Base-by-base conservation (phyloP, 1,140 invertebrate species). In the Euura lappo region DNA sequence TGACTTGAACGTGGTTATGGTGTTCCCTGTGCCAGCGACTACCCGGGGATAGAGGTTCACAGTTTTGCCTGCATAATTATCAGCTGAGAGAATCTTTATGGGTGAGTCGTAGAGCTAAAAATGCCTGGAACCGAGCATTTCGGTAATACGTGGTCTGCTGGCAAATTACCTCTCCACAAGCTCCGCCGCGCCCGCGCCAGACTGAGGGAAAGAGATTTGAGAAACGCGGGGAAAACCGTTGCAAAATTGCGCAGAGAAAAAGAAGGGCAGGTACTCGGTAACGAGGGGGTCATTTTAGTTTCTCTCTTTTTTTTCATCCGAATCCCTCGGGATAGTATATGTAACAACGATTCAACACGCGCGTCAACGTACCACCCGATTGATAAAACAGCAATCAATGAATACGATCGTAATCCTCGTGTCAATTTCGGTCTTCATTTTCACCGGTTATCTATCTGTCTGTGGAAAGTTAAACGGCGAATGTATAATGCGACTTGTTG, bases 21-120 rank as follows among this genome's bases (percentile, higher is more conserved):
- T n/a, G 51, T 60, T 60, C 13, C 51, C 51, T 60, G 51, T 28
- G 28, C 28, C 28, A 51, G 74, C 75, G 76, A 74, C 71, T 69
- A 11, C 4, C 8, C 66, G 51, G 45, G 72, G 77, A 81, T 79
- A 81, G 70, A 69, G 78, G 75, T 80, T 80, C 77, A 79, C 77
- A 79, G 81, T 81, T 82, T 79, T 73, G 45, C 72, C 74, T 70
- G 75, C 75, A 75, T 77, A 81, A 82, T 82, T 82, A 83, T 83
- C 81, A 74, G 75, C 65, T 75, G 76, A 78, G 79, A 74, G 75
- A 68, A 82, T 83, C 81, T 83, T 83, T 82, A 82, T 77, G 74
- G 71, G 68, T 45, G 65, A 73, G 77, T 80, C 79, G 77, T 83
- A 82, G 81, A 82, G 71, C 72, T 76, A 75, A 79, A 81, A 74